Base-by-base conservation (phyloP, 2,888 invertebrate species). In the Darwinula stevensoni region DNA sequence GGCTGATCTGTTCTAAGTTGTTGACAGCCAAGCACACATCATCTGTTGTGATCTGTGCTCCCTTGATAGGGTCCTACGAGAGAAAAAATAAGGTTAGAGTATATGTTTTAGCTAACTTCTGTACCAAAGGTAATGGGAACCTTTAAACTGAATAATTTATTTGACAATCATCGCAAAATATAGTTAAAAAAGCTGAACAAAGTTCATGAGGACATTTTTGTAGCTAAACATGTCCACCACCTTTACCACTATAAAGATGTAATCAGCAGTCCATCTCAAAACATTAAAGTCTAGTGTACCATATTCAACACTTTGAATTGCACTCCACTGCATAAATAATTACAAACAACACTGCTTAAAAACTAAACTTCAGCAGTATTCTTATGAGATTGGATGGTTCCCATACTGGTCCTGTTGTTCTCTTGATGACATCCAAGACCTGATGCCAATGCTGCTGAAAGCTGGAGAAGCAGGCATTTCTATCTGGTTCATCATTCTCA, bases 401-500 rank as follows among this genome's bases (percentile, higher is more conserved):
- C n/a, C n/a, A n/a, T n/a, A n/a, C n/a, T n/a, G n/a, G 31, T 46
- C 67, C 69, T 56, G 68, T 63, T 27, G 67, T 67, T 41, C 67
- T 62, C 39, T 62, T 56, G 42, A 84, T 76, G 36, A 84, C 76
- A 40, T 76, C 75, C 44, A 65, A 56, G 2, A 74, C 75, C 50
- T 86, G 84, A 45, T 78, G 74, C 82, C 86, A 86, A 50, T 86
- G 86, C 49, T 75, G 75, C 49, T 72, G 70, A 54, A 84, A 84
- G 45, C 82, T 82, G 50, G 74, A 78, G 47, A 74, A 76, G 52
- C 82, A 82, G 4, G 84, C 84, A 33, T 44, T 44, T 3, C 49
- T 48, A 34, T 16, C 27, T 70, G 75, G 30, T 78, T 78, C 52
- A 86, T 84, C 49, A 71, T 73, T 52, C n/a, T n/a, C n/a, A n/a